Conservation (phyloP, 2,888 invertebrate genomes). For the Eucera pruinosa region DNA sequence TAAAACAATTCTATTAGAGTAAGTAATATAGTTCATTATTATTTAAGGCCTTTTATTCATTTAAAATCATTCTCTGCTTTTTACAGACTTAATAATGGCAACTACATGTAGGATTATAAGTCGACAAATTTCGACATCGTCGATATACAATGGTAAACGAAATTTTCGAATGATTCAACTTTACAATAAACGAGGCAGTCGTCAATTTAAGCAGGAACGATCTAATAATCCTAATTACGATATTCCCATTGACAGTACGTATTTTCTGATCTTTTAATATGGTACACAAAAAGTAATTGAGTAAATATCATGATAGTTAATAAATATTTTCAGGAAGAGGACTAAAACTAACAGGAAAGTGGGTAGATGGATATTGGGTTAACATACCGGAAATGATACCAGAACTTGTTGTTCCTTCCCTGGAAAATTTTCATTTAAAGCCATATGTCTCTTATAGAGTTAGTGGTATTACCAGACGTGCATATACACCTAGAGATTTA, state of each 20-base stretch:
- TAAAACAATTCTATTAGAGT: not conserved
- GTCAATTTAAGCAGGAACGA: constrained; percentile 88
- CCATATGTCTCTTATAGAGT: constrained; percentile 97
- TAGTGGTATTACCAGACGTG: constrained; percentile 90
- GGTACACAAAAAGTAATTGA: not conserved
- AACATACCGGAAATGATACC: constrained; percentile 95
- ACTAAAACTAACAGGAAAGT: constrained; percentile 88
- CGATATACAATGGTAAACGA: constrained; percentile 87
- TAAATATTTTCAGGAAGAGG: constrained; percentile 87
- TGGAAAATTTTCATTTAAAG: constrained; percentile 92
- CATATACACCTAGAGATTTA: constrained; percentile 93
- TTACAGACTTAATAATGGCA: constrained; percentile 27
- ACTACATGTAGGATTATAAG: constrained; percentile 71
- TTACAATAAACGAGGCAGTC: constrained; percentile 91
- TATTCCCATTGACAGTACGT: constrained; percentile 88
- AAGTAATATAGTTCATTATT: too few relatives aligned
- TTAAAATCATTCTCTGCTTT: not conserved
- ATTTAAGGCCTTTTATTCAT: not conserved
- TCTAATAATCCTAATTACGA: constrained; percentile 86
- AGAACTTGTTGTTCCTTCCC: constrained; percentile 95
- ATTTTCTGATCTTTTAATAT: not conserved
- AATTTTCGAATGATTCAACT: constrained; percentile 93
- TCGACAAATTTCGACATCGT: constrained; percentile 86
- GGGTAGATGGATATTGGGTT: constrained; percentile 85
- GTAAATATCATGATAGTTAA: not conserved